Evolutionary conservation across 2,888 invertebrate species (phyloP), one percentile per base, ranked within the genome.

Genomic region (Tenthredo livida): DNA sequence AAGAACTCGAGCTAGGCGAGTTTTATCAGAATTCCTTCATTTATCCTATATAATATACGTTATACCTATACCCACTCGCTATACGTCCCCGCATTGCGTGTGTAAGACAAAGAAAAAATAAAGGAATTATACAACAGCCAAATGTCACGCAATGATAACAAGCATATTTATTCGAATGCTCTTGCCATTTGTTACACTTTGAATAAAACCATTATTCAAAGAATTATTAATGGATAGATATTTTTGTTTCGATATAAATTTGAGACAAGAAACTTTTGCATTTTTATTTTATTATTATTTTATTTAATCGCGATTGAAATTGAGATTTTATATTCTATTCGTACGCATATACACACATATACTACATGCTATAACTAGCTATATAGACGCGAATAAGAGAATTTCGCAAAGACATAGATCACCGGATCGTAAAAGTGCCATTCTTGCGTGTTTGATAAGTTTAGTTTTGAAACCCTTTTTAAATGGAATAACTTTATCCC

Each of bases 141-240:
- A 50, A 77, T 47, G 77, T 77, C 77, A 77, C 77, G 77, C 77
- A n/a, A 73, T 43, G 73, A 73, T 73, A 73, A 73, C 73, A 73
- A 73, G 37, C 9, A 70, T 70, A 70, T 70, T 70, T 37, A 70
- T 70, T 73, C 43, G 43, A 21, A 73, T 73, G 43, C 73, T 43
- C n/a, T 21, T 73, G 40, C 73, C 73, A 21, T 73, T 73, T 73
- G 10, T 73, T 73, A 73, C 43, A 73, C 73, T 43, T 43, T 73
- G 43, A 21, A 43, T 73, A 17, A 9, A 25, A 17, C 0, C 33
- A n/a, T 67, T 33, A 5, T 29, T 12, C 12, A 5, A 33, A 33
- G 67, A 67, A 67, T 12, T 67, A 67, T 73, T 73, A 73, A 73
- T 73, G 21, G 9, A 43, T 10, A 17, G 7, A n/a, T 73, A 43